phyloP scores from a whole-genome alignment of 2,797 vertebrate genomes.

The Micromesistius poutassou region DNA sequence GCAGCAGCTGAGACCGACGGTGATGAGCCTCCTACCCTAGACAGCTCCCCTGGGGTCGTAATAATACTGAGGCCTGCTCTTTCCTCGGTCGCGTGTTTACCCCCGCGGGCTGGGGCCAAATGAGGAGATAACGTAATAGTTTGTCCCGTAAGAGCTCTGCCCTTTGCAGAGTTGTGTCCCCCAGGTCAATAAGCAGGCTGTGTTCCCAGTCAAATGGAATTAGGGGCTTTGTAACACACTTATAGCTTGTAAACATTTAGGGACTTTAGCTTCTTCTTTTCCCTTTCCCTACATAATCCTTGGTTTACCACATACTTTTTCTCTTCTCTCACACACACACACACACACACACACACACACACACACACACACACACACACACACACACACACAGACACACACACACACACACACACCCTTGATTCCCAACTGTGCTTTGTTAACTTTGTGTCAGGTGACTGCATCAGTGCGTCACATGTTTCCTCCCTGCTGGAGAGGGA shows the following conservation, averaged over 20 bases:
- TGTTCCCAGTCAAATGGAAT: constrained; percentile 51
- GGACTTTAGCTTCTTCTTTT: not conserved
- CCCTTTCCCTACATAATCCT: constrained; percentile 22
- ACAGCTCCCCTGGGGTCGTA: constrained; percentile 41
- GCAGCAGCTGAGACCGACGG: constrained; percentile 45
- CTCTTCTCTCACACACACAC: not conserved
- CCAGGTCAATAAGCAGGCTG: constrained; percentile 41
- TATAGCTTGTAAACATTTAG: constrained; percentile 25
- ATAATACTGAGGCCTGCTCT: constrained; percentile 55
- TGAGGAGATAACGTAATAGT: constrained; percentile 73
- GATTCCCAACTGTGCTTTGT: constrained; percentile 27
- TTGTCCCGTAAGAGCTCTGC: constrained; percentile 59
- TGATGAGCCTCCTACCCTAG: constrained; percentile 33
- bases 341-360: too few relatives aligned
- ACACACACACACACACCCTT: constrained; percentile 15
- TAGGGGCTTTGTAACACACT: constrained; percentile 46
- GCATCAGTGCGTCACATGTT: constrained; percentile 62
- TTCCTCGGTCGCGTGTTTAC: constrained; percentile 58
- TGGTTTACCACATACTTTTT: not conserved
- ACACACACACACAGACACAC: constrained; percentile 7
- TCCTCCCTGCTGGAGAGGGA: constrained; percentile 38
- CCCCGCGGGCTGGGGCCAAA: constrained; percentile 69
- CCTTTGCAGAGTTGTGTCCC: constrained; percentile 63
- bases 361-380: too few relatives aligned
- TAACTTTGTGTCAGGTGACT: constrained; percentile 64